These are phyloP conservation scores for Philaenus spumarius DNA, from an alignment of 1,140 invertebrate species.

Conservation along the genomic window DNA sequence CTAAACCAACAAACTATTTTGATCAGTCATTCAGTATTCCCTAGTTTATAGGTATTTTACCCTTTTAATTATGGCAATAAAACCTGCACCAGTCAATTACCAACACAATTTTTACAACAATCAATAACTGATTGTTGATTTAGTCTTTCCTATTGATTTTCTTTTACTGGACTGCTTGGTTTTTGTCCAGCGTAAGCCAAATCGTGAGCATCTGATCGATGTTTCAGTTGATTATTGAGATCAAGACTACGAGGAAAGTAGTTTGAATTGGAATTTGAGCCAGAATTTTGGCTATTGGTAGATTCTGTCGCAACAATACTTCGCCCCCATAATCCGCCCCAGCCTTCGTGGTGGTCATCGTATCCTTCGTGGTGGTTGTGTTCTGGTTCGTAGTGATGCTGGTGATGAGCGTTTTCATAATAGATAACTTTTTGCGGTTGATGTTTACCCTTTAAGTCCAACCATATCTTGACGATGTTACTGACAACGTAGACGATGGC, in stretches of 20 bases:
- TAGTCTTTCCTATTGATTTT: no score
- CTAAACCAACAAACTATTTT: no score
- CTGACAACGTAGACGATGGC: conserved; percentile 30
- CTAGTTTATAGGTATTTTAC: no score
- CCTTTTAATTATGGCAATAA: no score
- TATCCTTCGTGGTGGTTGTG: conserved; percentile 29
- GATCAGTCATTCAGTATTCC: no score
- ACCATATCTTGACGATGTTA: conserved; percentile 32
- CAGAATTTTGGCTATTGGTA: not conserved
- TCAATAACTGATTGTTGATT: no score
- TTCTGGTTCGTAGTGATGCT: conserved; percentile 33
- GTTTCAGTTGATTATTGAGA: not conserved
- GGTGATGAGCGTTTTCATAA: conserved; percentile 34
- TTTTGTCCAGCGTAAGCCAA: not conserved
- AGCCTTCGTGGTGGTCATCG: conserved; percentile 24
- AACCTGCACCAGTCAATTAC: no score
- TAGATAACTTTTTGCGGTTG: conserved; percentile 32
- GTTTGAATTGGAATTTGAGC: not conserved
- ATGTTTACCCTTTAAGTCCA: conserved; percentile 28
- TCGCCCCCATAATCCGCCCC: conserved; percentile 31
- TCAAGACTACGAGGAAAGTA: conserved; percentile 3
- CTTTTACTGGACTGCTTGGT: not conserved
- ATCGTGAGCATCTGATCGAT: not conserved
- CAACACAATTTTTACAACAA: no score
- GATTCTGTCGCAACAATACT: conserved; percentile 25